Conservation (phyloP, 2,797 vertebrate genomes). For the Tokudaia muenninki region DNA sequence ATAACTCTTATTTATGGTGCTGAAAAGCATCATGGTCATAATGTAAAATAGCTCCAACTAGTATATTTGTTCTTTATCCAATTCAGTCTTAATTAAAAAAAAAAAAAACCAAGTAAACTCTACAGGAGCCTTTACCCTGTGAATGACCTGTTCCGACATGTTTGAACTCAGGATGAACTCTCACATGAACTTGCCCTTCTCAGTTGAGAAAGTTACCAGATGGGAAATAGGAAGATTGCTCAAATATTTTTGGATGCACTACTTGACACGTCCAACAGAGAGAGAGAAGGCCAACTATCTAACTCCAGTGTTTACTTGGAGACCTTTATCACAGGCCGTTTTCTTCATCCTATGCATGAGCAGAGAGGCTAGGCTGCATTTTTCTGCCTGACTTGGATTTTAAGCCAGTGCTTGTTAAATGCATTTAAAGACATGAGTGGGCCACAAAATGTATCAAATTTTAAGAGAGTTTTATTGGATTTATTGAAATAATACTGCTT, state of each 20-base stretch:
- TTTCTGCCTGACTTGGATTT: conserved; percentile 60
- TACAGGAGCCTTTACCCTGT: conserved; percentile 91
- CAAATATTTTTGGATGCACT: conserved; percentile 87
- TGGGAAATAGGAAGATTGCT: conserved; percentile 90
- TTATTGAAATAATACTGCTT: conserved; percentile 58
- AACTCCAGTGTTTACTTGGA: conserved; percentile 85
- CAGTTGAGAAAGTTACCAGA: conserved; percentile 91
- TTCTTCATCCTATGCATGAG: conserved; percentile 74
- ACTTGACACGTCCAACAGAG: conserved; percentile 85
- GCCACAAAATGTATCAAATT: conserved; percentile 45
- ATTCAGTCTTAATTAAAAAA: conserved; percentile 69
- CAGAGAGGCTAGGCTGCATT: conserved; percentile 68
- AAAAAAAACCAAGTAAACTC: conserved; percentile 88
- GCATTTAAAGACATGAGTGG: conserved; percentile 28
- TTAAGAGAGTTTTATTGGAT: conserved; percentile 57
- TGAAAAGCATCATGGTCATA: conserved; percentile 57
- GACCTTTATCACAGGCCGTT: conserved; percentile 80
- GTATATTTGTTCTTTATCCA: conserved; percentile 61
- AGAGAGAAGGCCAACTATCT: conserved; percentile 83
- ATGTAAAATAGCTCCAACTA: conserved; percentile 62
- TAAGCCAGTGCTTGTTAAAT: conserved; percentile 25
- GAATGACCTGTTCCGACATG: conserved; percentile 91
- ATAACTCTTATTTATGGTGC: conserved; percentile 66
- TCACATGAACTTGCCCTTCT: conserved; percentile 89
- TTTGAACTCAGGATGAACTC: conserved; percentile 95